Conservation (phyloP, 2,888 invertebrate genomes). For the Dermolepida albohirtum region DNA sequence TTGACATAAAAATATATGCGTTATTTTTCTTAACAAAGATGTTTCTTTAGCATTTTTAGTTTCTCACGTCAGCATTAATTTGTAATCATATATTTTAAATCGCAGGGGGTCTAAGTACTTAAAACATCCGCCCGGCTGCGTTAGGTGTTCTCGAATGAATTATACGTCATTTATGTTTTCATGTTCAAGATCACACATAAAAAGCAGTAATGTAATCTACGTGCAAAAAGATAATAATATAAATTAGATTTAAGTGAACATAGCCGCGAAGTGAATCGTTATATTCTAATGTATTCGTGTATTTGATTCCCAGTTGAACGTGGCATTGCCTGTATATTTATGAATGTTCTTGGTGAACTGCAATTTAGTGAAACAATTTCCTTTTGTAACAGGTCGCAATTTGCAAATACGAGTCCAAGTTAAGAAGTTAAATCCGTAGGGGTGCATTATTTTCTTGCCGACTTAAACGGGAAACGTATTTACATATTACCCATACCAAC, state of each 20-base stretch:
- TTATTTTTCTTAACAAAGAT: too few species aligned
- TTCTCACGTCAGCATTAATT: too few species aligned
- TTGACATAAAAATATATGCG: too few species aligned
- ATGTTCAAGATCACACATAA: too few species aligned
- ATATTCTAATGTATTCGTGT: slow-evolving; percentile 20
- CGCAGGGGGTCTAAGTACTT: too few species aligned
- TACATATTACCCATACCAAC: background rate
- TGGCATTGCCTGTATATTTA: slow-evolving; percentile 22
- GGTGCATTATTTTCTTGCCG: slow-evolving; percentile 32
- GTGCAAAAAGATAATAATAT: background rate
- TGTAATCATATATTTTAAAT: too few species aligned
- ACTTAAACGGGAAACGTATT: slow-evolving; percentile 21
- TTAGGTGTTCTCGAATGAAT: too few species aligned
- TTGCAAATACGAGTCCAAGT: slow-evolving; percentile 30
- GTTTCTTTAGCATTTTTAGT: too few species aligned
- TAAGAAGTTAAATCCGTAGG: slow-evolving; percentile 33
- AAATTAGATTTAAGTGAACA: slow-evolving; percentile 12
- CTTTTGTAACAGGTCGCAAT: slow-evolving; percentile 37
- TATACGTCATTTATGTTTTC: too few species aligned
- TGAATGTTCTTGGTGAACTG: slow-evolving; percentile 26
- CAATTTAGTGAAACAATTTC: slow-evolving; percentile 34
- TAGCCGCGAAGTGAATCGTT: slow-evolving; percentile 10
- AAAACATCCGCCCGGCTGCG: too few species aligned
- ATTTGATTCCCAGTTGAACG: slow-evolving; percentile 24
- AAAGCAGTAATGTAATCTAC: too few species aligned